phyloP scores from a whole-genome alignment of 2,888 invertebrate species.

The Acleris laterana region DNA sequence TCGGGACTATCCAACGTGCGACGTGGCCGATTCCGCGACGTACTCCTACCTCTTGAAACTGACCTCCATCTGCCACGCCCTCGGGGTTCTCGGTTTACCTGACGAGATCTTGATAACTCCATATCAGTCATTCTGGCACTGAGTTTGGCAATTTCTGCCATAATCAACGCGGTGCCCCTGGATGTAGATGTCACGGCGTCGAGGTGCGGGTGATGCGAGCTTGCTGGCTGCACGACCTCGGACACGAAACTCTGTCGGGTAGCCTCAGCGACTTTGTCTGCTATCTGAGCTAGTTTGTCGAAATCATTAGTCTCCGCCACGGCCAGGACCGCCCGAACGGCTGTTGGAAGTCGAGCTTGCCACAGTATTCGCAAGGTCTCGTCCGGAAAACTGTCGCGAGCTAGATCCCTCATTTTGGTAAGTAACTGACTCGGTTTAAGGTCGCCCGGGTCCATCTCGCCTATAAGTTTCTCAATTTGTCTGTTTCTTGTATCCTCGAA shows the following conservation, averaged over 20 bases:
- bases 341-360: slow-evolving; percentile 1
- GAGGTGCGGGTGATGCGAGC: not conserved
- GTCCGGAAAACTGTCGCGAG: slow-evolving; percentile 6
- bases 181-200: not conserved
- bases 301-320: not conserved
- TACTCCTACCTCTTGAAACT: no score
- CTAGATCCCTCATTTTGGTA: slow-evolving; percentile 5
- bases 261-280: not conserved
- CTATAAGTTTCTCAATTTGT: not conserved
- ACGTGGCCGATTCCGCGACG: not conserved
- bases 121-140: not conserved
- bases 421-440: slow-evolving; percentile 9
- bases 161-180: not conserved
- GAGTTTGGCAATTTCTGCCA: not conserved
- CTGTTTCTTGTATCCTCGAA: slow-evolving; percentile 1
- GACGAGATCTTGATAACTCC: not conserved
- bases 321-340: not conserved
- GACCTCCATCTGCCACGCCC: not conserved
- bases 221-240: slow-evolving; percentile 3
- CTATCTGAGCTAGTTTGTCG: not conserved
- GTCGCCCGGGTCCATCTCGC: slow-evolving; percentile 2
- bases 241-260: slow-evolving; percentile 6
- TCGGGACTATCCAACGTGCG: not conserved
- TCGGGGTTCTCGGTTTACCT: not conserved
- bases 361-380: slow-evolving; percentile 8